phyloP scores from a whole-genome alignment of 2,888 invertebrate species.

The Liodrosophila aerea region DNA sequence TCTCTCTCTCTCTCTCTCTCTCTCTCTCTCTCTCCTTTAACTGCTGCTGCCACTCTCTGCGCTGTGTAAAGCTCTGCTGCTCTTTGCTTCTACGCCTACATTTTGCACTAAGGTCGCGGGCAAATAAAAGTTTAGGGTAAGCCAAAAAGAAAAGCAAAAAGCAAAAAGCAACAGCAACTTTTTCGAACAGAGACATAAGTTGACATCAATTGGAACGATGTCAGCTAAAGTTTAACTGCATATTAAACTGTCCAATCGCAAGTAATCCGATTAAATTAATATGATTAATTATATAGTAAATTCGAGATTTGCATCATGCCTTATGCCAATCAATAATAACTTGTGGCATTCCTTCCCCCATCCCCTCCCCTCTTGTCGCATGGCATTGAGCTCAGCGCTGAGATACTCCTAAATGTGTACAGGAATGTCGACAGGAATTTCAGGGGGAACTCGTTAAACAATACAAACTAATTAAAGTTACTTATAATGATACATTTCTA shows the following conservation, averaged over 20 bases:
- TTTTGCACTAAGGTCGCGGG: background rate
- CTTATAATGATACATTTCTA: no score
- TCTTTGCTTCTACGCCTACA: slow-evolving; percentile 20
- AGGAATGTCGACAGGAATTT: no score
- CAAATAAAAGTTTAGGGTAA: no score
- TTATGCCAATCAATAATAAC: slow-evolving; percentile 34
- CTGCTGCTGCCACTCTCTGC: background rate
- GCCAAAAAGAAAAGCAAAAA: no score
- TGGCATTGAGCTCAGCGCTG: slow-evolving; percentile 15
- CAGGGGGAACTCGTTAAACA: no score
- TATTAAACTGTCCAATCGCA: slow-evolving; percentile 32
- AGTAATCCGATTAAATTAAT: slow-evolving; percentile 51
- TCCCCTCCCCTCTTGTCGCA: slow-evolving; percentile 2
- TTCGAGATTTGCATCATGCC: slow-evolving; percentile 37
- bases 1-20: no score
- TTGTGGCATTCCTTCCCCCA: background rate
- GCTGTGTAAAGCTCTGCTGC: slow-evolving; percentile 42
- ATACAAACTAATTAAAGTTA: no score
- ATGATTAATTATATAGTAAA: slow-evolving; percentile 50
- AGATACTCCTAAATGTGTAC: no score
- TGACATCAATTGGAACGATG: slow-evolving; percentile 41
- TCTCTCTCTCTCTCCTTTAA: background rate
- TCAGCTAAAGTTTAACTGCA: slow-evolving; percentile 36
- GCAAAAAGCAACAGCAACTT: slow-evolving; percentile 1
- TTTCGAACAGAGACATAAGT: slow-evolving; percentile 39